These are phyloP conservation scores for Psilanteris sp. DNA, from an alignment of 1,140 invertebrate genomes.

Conservation along the genomic window DNA sequence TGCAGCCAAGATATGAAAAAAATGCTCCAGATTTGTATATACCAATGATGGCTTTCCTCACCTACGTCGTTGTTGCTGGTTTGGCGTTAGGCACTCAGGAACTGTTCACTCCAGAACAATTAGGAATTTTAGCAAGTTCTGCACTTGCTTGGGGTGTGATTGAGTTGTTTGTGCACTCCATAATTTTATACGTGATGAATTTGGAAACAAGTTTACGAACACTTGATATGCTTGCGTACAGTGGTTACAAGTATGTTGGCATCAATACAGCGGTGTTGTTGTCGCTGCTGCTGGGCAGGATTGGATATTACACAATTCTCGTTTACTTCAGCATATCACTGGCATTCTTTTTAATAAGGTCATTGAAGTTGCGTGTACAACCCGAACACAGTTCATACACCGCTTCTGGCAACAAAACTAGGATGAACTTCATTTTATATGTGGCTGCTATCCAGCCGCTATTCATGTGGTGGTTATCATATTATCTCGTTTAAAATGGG, in stretches of 20 bases:
- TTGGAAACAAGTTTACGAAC: constrained; percentile 92
- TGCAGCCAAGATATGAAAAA: constrained; percentile 95
- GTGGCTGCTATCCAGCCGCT: constrained; percentile 93
- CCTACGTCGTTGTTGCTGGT: constrained; percentile 95
- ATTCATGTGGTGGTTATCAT: constrained; percentile 97
- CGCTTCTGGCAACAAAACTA: constrained; percentile 87
- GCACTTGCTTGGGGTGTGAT: constrained; percentile 96
- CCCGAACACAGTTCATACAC: constrained; percentile 81
- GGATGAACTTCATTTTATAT: constrained; percentile 95
- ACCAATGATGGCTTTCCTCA: constrained; percentile 98
- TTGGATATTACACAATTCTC: constrained; percentile 90
- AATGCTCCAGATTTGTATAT: constrained; percentile 99
- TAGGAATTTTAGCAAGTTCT: constrained; percentile 95
- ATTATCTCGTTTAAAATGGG: constrained; percentile 83
- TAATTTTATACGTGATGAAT: constrained; percentile 94
- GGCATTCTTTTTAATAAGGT: constrained; percentile 94
- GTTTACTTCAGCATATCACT: constrained; percentile 91
- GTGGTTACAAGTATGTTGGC: constrained; percentile 97
- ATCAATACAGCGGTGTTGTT: constrained; percentile 90
- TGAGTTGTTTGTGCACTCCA: constrained; percentile 91
- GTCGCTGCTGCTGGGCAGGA: constrained; percentile 86
- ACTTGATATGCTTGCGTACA: constrained; percentile 94
- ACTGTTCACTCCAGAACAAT: constrained; percentile 94
- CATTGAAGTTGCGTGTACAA: constrained; percentile 92
- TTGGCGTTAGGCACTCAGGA: constrained; percentile 91